These are phyloP conservation scores for Psephotus haematonotus DNA, from an alignment of 2,113 vertebrate species.

Conservation along the genomic window DNA sequence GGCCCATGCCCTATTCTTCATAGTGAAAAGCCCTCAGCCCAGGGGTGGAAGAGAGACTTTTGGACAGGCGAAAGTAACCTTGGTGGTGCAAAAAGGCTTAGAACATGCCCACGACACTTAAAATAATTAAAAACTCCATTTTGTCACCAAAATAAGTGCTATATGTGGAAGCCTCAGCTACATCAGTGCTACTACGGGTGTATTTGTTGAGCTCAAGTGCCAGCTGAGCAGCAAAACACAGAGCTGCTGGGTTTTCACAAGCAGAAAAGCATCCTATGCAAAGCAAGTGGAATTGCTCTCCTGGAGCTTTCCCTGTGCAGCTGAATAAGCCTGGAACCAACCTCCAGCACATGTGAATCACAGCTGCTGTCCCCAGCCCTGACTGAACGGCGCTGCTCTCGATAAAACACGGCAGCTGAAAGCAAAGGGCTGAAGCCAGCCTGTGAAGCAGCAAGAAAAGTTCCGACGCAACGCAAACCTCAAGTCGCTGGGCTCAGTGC, in stretches of 20 bases:
- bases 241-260: neutral
- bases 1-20: fast-evolving
- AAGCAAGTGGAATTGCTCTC: neutral
- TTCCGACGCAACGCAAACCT: fast-evolving
- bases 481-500: fast-evolving
- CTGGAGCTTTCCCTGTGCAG: neutral
- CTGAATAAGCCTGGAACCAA: neutral
- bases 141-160: neutral
- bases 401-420: fast-evolving
- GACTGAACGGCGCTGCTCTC: neutral
- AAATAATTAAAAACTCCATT: neutral
- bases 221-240: neutral
- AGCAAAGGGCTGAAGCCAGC: neutral
- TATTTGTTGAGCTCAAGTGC: neutral
- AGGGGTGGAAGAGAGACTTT: neutral
- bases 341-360: fast-evolving
- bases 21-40: fast-evolving
- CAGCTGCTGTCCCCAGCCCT: neutral
- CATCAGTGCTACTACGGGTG: neutral
- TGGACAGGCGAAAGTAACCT: neutral
- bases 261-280: neutral
- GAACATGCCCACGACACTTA: fast-evolving
- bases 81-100: neutral
- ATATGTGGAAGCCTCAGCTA: neutral
- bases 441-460: neutral